Conservation (phyloP, 2,113 vertebrate species). For the Perccottus glenii region DNA sequence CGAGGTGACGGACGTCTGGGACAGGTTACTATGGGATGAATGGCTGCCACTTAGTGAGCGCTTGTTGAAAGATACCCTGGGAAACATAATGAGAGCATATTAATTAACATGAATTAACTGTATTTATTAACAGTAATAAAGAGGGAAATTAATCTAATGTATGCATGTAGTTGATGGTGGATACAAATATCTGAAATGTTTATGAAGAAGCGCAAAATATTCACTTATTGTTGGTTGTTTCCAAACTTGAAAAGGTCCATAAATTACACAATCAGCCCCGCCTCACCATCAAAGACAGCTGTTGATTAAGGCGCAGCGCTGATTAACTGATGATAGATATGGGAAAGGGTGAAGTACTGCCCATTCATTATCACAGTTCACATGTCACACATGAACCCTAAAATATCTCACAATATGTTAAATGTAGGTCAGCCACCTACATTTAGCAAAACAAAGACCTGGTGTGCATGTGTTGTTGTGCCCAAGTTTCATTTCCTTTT, state of each 20-base stretch:
- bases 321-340: constrained; percentile 18
- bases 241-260: not conserved
- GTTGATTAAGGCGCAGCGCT: constrained; percentile 1
- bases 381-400: not conserved
- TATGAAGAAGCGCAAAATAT: not conserved
- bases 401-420: constrained; percentile 12
- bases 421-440: constrained; percentile 53
- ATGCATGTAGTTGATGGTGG: no score
- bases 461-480: constrained; percentile 13
- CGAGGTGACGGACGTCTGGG: constrained; percentile 80
- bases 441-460: constrained; percentile 44
- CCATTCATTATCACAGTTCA: constrained; percentile 19
- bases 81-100: constrained; percentile 25
- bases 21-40: constrained; percentile 84
- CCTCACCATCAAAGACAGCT: constrained; percentile 14
- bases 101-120: not conserved
- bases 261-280: constrained; percentile 8
- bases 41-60: constrained; percentile 76
- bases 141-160: not conserved
- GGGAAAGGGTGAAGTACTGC: not conserved
- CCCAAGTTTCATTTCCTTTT: constrained; percentile 58
- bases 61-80: constrained; percentile 82
- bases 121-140: not conserved
- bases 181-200: not conserved
- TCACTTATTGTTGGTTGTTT: not conserved